Conservation (phyloP, 2,113 vertebrate genomes). For the Bostrychus sinensis region DNA sequence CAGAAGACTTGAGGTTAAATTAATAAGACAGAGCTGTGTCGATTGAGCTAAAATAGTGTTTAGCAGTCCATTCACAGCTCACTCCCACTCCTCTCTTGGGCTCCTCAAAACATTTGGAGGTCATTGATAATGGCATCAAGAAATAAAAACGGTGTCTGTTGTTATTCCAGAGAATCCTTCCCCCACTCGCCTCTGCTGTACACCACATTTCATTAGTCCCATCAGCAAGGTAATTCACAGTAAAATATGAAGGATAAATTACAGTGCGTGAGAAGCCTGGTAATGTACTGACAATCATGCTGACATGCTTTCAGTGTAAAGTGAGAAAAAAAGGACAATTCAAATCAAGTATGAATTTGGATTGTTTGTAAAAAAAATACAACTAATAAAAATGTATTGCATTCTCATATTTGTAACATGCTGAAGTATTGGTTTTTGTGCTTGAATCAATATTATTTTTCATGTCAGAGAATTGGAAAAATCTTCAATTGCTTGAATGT, state of each 20-base stretch:
- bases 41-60: background rate
- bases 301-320: constrained; percentile 18
- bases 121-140: constrained; percentile 46
- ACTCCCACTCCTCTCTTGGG: background rate
- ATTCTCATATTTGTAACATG: too few relatives aligned
- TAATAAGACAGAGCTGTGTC: background rate
- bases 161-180: constrained; percentile 52
- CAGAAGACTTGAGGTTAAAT: background rate
- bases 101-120: constrained; percentile 31
- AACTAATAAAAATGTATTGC: too few relatives aligned
- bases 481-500: background rate
- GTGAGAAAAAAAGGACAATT: constrained; percentile 41
- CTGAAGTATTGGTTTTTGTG: too few relatives aligned
- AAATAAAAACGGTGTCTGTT: constrained; percentile 47
- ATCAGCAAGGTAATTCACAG: constrained; percentile 63
- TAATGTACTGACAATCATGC: constrained; percentile 42
- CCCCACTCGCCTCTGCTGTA: constrained; percentile 22
- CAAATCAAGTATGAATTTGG: too few relatives aligned
- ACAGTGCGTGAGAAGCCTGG: constrained; percentile 52
- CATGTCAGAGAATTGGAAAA: too few relatives aligned
- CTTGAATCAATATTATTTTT: too few relatives aligned
- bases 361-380: too few relatives aligned
- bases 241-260: constrained; percentile 67
- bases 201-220: constrained; percentile 63
- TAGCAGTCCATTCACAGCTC: background rate